Evolutionary conservation across 2,113 vertebrate genomes (phyloP), one percentile per base, ranked within the genome.

Genomic region (Miniopterus natalensis): DNA sequence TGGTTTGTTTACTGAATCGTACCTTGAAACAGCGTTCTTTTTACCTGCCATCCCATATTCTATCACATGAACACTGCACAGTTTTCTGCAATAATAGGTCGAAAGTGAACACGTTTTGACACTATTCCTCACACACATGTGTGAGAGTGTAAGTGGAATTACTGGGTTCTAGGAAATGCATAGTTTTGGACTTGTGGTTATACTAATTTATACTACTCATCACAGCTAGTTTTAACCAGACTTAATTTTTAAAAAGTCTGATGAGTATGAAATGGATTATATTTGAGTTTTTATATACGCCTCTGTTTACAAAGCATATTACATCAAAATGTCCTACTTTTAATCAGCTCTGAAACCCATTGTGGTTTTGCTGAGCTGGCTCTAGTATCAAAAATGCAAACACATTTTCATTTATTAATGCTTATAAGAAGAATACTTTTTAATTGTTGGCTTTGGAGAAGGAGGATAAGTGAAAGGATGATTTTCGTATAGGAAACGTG

Each of bases 181-280:
- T 25, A 23, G 40, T 40, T 57, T 20, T 53, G 29, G 77, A 57
- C 45, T 68, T 61, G 68, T 2, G 5, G 18, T 29, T 68, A 36
- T 23, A 29, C 23, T 45, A n/a, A 75, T 36, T 84, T 29, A 17
- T 10, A 57, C 66, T 79, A 42, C 12, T 88, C 49, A 81, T 59
- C 5, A 40, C 4, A 40, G 55, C 78, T 90, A 57, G 51, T 40
- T 84, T 80, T 87, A 81, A 95, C 77, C 49, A 86, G 84, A 83
- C 6, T 68, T 59, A 47, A 42, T 79, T 63, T 61, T 61, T 18
- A 2, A 2, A 61, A 23, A 53, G 85, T 15, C 18, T 36, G 23
- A 59, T 51, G 66, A 65, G 5, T 87, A 18, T 71, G 27, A 53
- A 75, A 53, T 40, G 23, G 31, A 65, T 88, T 66, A 40, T 59